Evolutionary conservation across 2,113 vertebrate genomes (phyloP), one percentile per base, ranked within the genome.

Genomic region (Tretioscincus oriximinensis): DNA sequence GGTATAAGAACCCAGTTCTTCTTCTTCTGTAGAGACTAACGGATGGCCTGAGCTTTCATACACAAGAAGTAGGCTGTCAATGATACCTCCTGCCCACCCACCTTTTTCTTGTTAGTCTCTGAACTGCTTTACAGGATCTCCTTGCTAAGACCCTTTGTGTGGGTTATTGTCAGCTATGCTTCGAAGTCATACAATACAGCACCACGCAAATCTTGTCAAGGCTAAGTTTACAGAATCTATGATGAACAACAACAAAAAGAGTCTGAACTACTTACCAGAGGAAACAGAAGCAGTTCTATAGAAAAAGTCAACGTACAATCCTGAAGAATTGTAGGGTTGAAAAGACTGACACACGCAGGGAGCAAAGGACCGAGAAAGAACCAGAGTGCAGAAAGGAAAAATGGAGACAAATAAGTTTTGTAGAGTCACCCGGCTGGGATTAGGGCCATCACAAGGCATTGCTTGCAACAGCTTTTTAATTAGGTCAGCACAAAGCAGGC

Each of bases 381-480:
- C 80, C 2, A 0, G 85, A 91, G 81, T 90, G 85, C 61, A 81
- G 83, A 75, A 60, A 81, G 6, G 2, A 72, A 80, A 83, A 75
- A 78, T 26, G 74, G 0, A 7, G 61, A 73, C 0, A 31, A 93
- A 87, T 41, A 41, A 92, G 93, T 90, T 95, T 96, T 96, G 95
- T 95, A 96, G 90, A 69, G 89, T 90, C 90, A 95, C 94, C 90
- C 78, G 91, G 90, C 89, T 83, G 84, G 95, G 96, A 97, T 98
- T 97, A 98, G 90, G 54, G 87, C 83, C 93, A 95, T 97, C 97
- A 98, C 96, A 94, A 92, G 95, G 94, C 96, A 97, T 96, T 95
- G 96, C 93, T 93, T 90, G 94, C 65, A 70, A 78, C 92, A 89
- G 92, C 88, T 94, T 95, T 95, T 86, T 88, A 91, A 92, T 90